These are phyloP conservation scores for Hydrozoanthus gracilis DNA, from an alignment of 92 coral and sea anemone genomes.

Conservation along the genomic window DNA sequence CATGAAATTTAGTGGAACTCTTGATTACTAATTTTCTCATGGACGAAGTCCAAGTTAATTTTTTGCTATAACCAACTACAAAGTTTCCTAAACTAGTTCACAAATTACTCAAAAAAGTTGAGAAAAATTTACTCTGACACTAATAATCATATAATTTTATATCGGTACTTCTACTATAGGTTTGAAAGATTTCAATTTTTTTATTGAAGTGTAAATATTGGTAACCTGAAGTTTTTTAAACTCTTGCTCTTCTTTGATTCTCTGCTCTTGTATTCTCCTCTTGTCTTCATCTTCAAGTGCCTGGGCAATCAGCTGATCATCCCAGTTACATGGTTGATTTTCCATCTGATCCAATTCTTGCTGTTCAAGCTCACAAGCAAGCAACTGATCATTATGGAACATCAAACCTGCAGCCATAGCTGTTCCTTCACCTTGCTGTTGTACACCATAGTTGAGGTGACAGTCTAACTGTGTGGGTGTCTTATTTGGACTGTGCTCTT, in stretches of 20 bases:
- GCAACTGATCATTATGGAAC: constrained; percentile 52
- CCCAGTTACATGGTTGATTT: constrained; percentile 84
- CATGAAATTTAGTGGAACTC: too few species aligned
- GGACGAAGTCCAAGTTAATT: too few species aligned
- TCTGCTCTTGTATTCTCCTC: constrained; percentile 73
- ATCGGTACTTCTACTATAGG: not conserved
- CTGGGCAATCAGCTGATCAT: constrained; percentile 88
- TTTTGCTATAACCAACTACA: too few species aligned
- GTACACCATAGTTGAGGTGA: constrained; percentile 28
- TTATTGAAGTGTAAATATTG: not conserved
- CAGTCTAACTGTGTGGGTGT: constrained; percentile 23
- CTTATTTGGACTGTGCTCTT: constrained; percentile 61
- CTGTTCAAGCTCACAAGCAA: constrained; percentile 74
- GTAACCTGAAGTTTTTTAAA: constrained; percentile 89
- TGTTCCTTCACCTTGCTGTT: constrained; percentile 50
- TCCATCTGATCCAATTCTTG: constrained; percentile 84
- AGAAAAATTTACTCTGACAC: too few species aligned
- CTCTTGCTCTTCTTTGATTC: constrained; percentile 85
- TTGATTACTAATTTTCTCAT: too few species aligned
- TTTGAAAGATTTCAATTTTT: too few species aligned
- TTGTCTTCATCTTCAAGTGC: constrained; percentile 83
- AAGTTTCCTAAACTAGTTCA: too few species aligned
- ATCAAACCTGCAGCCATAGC: constrained; percentile 26
- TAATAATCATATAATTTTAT: too few species aligned
- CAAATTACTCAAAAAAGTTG: too few species aligned